phyloP scores from a whole-genome alignment of 2,888 invertebrate genomes.

The Rotaria macrura region DNA sequence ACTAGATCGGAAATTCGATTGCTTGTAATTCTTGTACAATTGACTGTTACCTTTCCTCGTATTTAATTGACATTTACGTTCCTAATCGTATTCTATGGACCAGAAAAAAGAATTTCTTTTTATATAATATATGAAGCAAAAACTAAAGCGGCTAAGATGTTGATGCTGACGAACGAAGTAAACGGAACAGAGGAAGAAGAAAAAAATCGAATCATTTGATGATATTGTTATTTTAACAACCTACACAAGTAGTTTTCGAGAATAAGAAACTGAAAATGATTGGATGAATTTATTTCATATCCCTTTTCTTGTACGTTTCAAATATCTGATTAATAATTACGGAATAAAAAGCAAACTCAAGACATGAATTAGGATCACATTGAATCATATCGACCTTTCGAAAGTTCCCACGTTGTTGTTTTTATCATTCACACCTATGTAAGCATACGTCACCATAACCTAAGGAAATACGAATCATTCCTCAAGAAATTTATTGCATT shows the following conservation, averaged over 20 bases:
- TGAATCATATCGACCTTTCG: neutral
- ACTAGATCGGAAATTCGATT: neutral
- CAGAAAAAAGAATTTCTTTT: neutral
- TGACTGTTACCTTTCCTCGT: neutral
- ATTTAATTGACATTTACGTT: neutral
- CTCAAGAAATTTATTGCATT: neutral
- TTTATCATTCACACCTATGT: neutral
- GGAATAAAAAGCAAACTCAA: neutral
- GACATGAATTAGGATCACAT: neutral
- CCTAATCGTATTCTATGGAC: neutral
- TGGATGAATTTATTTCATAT: neutral
- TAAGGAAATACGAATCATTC: neutral
- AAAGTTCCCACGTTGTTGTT: neutral
- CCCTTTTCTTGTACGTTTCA: neutral
- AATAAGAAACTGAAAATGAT: neutral
- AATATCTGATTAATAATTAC: neutral
- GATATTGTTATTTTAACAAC: neutral
- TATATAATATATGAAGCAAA: neutral
- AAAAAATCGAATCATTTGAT: neutral
- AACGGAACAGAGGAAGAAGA: neutral
- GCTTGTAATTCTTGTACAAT: neutral
- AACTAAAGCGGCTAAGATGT: neutral
- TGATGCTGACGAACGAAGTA: neutral
- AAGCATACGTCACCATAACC: neutral
- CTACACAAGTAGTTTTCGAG: neutral